These are phyloP conservation scores for Adelosebastes latens DNA, from an alignment of 2,797 vertebrate genomes.

Conservation along the genomic window DNA sequence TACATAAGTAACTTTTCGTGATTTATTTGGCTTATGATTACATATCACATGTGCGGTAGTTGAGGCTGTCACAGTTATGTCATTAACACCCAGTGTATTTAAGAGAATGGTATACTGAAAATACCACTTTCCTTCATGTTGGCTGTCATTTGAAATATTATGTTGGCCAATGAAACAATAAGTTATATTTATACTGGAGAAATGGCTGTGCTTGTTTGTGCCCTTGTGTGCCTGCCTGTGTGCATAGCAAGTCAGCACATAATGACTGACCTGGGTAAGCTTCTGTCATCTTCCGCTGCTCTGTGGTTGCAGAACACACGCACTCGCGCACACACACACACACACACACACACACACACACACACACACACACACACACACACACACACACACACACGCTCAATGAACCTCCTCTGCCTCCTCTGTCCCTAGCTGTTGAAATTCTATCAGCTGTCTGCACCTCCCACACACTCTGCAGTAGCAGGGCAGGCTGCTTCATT, in stretches of 20 bases:
- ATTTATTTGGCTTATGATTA: neutral
- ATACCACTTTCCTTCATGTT: neutral
- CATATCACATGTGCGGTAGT: neutral
- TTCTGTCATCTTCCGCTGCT: constrained; percentile 72
- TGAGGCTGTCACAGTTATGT: neutral
- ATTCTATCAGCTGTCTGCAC: constrained; percentile 82
- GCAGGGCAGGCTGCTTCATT: constrained; percentile 68
- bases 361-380: neutral
- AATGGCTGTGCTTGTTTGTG: constrained; percentile 34
- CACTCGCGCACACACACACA: neutral
- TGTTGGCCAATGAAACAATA: neutral
- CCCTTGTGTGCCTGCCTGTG: constrained; percentile 50
- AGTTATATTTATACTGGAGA: neutral
- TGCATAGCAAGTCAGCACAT: constrained; percentile 58
- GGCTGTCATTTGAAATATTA: neutral
- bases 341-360: neutral
- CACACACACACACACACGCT: constrained; percentile 18
- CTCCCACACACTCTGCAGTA: constrained; percentile 76
- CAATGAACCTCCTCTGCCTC: constrained; percentile 64
- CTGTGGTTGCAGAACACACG: constrained; percentile 62
- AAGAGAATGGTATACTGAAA: neutral
- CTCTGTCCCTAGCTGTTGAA: constrained; percentile 75
- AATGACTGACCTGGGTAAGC: constrained; percentile 68
- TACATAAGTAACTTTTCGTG: neutral
- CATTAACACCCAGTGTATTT: neutral